Base-by-base conservation (phyloP, 2,113 vertebrate genomes). In the Nycticebus coucang region DNA sequence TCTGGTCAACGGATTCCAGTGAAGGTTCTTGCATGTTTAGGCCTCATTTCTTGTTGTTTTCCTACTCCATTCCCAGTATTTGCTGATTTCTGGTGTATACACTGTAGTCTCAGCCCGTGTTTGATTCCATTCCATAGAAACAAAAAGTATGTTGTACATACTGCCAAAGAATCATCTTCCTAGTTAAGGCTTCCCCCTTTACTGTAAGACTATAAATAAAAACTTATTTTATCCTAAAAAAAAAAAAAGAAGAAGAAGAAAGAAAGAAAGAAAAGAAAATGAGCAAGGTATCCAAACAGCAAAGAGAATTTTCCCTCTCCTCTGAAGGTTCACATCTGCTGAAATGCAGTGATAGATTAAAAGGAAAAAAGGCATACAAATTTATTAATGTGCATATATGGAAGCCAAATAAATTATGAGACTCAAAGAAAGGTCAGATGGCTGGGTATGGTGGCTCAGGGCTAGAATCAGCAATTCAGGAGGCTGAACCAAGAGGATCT, bases 201-300 rank as follows among this genome's bases (percentile, higher is more conserved):
- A 99, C 99, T 99, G 99, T 99, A 98, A 99, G 99, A 99, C 99
- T 99, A 99, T 99, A 99, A 99, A 99, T 99, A 99, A 99, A 99
- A 98, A 97, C 98, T 98, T 99, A 99, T 99, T 99, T 99, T 99
- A 99, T 99, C 99, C 98, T 99, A 50, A 50, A 50, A 50, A 50
- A 50, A 50, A 50, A 50, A 50, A 50, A 50, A 50, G 7, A 50
- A 41, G 41, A 50, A n/a, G n/a, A 50, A 50, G 8, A 50, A 50
- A 50, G 8, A 50, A 50, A 50, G 8, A 50, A 50, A 50, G 8
- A 50, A 50, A 50, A 50, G 7, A 50, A 50, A 50, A 50, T 8
- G 10, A 50, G 45, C 45, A 50, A 50, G 45, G 45, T 50, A 50
- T 50, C 45, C 45, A 50, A 50, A 50, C 7, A 50, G 26, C 24